Evolutionary conservation across 2,113 vertebrate species (phyloP).

Genomic region (Pogona vitticeps): DNA sequence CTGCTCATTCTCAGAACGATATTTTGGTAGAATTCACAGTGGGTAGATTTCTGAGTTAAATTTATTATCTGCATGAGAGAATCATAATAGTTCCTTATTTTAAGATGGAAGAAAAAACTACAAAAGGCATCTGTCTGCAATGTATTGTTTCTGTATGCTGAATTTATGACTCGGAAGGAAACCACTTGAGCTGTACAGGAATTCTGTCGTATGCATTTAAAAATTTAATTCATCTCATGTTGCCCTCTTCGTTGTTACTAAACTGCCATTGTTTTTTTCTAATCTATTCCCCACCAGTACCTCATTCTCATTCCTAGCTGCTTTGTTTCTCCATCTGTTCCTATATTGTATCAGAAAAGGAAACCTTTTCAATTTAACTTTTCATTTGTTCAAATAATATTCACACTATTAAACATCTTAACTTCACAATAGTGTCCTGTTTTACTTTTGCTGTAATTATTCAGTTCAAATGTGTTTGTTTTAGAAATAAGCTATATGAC

Average conservation of each 20-base stretch:
- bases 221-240: conserved; percentile 65
- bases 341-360: conserved; percentile 9
- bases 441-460: background rate
- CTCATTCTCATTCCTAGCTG: conserved; percentile 22
- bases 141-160: conserved; percentile 66
- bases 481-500: background rate
- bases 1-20: conserved; percentile 55
- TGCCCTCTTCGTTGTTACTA: conserved; percentile 58
- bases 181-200: conserved; percentile 61
- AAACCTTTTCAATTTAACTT: background rate
- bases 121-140: conserved; percentile 64
- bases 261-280: conserved; percentile 60
- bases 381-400: background rate
- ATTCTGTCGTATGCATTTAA: conserved; percentile 64
- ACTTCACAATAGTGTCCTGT: background rate
- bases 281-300: conserved; percentile 50
- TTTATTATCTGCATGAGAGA: conserved; percentile 72
- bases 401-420: background rate
- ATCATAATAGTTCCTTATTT: conserved; percentile 70
- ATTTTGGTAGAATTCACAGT: conserved; percentile 64
- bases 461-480: background rate
- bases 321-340: conserved; percentile 26
- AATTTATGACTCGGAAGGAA: conserved; percentile 66
- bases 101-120: conserved; percentile 49
- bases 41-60: conserved; percentile 68